Percentiles rank a stretch among this genome's conserved stretches.
phyloP scores from a whole-genome alignment of 2,888 invertebrate genomes.

The Rambutsinella grinnellia region DNA sequence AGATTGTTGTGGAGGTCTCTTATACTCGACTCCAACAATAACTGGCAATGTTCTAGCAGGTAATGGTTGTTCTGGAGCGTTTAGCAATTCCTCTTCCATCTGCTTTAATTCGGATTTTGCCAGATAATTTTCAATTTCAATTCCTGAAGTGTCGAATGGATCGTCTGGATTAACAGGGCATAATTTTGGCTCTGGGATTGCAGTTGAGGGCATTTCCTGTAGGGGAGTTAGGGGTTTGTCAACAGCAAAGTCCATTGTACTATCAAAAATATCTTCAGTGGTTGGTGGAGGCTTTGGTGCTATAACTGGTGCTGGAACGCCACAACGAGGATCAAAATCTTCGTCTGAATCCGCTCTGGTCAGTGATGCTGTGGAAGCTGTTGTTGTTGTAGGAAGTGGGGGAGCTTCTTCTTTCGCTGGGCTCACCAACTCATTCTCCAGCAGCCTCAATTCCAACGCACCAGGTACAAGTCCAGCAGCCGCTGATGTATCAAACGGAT shows the following conservation, averaged over 20 bases:
- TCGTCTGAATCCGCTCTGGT: constrained; percentile 16
- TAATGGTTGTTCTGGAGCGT: constrained; percentile 76
- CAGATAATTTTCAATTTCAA: constrained; percentile 45
- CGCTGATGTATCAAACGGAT: constrained; percentile 89
- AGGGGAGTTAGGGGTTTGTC: constrained; percentile 62
- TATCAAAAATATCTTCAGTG: constrained; percentile 53
- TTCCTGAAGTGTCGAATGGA: constrained; percentile 77
- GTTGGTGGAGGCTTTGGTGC: constrained; percentile 11
- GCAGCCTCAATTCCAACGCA: constrained; percentile 77
- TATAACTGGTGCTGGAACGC: constrained; percentile 34
- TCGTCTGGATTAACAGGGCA: constrained; percentile 70
- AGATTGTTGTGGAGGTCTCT: constrained; percentile 18
- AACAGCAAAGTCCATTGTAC: constrained; percentile 28
- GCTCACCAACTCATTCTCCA: constrained; percentile 80
- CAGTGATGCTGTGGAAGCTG: not conserved
- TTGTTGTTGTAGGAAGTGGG: not conserved
- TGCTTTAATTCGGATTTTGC: constrained; percentile 73
- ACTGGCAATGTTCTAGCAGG: constrained; percentile 74
- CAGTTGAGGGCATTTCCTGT: constrained; percentile 66
- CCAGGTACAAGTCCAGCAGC: constrained; percentile 78
- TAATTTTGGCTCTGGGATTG: constrained; percentile 70
- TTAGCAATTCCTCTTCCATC: constrained; percentile 73
- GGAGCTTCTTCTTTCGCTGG: constrained; percentile 6
- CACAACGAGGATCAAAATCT: constrained; percentile 81
- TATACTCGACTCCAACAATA: constrained; percentile 17